Conservation (phyloP, 2,797 vertebrate species). For the Mormyrops boulengeri region DNA sequence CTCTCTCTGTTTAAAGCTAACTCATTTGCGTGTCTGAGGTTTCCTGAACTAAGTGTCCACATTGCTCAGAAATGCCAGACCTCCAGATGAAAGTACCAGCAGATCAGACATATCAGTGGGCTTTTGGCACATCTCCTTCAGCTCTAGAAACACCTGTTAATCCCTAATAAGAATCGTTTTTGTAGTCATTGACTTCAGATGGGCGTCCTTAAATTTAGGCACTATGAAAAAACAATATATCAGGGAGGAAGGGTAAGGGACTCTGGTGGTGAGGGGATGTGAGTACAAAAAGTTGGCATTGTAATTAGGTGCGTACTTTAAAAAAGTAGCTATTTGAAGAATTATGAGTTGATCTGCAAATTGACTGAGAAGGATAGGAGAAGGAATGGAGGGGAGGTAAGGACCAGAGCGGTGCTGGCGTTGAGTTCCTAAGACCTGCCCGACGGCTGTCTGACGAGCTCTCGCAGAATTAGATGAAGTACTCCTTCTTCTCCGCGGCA, state of each 20-base stretch:
- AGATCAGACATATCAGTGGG: background rate
- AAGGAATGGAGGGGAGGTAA: conserved; percentile 51
- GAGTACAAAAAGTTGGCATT: conserved; percentile 50
- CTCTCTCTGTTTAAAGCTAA: conserved; percentile 44
- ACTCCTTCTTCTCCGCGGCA: conserved; percentile 99
- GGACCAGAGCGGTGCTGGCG: conserved; percentile 59
- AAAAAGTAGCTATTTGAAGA: conserved; percentile 68
- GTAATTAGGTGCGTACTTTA: conserved; percentile 69
- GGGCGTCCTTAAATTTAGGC: conserved; percentile 86
- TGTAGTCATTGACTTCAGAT: conserved; percentile 33
- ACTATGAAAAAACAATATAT: conserved; percentile 74
- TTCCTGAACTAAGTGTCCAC: conserved; percentile 46
- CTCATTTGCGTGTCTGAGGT: conserved; percentile 48
- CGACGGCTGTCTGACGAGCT: conserved; percentile 38
- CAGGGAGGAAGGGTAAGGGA: conserved; percentile 15
- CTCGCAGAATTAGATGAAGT: conserved; percentile 92
- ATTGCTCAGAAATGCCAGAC: conserved; percentile 33
- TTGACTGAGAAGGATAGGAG: conserved; percentile 23
- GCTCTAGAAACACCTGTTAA: background rate
- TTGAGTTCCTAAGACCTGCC: conserved; percentile 67
- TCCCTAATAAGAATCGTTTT: background rate
- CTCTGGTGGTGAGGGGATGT: conserved; percentile 40
- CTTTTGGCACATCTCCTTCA: background rate
- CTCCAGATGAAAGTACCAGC: conserved; percentile 6
- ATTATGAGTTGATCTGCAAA: conserved; percentile 29